A percentile compares a stretch with the other conserved stretches of the same genome.
phyloP scores from a whole-genome alignment of 2,797 vertebrate species.

The Intellagama lesueurii region DNA sequence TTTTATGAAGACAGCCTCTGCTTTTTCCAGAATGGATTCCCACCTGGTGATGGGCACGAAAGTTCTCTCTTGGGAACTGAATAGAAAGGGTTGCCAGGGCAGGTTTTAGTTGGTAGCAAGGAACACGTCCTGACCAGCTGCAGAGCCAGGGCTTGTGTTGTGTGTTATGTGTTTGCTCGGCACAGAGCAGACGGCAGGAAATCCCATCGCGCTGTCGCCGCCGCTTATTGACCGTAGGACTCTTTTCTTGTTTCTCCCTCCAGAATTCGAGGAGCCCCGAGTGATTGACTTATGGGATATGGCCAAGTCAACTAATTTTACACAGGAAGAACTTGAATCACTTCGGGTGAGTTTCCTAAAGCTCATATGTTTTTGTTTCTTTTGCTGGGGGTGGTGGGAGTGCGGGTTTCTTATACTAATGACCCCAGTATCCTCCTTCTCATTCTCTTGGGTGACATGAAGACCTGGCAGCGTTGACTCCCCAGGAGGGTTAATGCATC shows the following conservation, averaged over 20 bases:
- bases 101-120: not conserved
- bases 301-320: conserved; percentile 91
- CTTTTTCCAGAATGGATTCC: not conserved
- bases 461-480: too few relatives aligned
- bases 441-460: too few relatives aligned
- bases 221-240: not conserved
- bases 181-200: not conserved
- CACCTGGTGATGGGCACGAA: too few relatives aligned
- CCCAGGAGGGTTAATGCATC: too few relatives aligned
- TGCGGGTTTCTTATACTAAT: too few relatives aligned
- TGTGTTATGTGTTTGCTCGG: not conserved
- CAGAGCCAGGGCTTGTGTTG: not conserved
- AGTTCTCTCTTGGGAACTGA: too few relatives aligned
- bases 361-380: too few relatives aligned
- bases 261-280: conserved; percentile 94
- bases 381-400: too few relatives aligned
- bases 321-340: conserved; percentile 89
- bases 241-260: not conserved
- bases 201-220: not conserved
- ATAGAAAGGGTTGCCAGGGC: too few relatives aligned
- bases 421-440: not conserved
- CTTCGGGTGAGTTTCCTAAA: conserved; percentile 83
- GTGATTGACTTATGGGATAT: conserved; percentile 97
- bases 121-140: not conserved
- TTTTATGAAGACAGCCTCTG: not conserved